These are phyloP conservation scores for Adelphocoris suturalis DNA, from an alignment of 2,888 invertebrate genomes.

Conservation along the genomic window DNA sequence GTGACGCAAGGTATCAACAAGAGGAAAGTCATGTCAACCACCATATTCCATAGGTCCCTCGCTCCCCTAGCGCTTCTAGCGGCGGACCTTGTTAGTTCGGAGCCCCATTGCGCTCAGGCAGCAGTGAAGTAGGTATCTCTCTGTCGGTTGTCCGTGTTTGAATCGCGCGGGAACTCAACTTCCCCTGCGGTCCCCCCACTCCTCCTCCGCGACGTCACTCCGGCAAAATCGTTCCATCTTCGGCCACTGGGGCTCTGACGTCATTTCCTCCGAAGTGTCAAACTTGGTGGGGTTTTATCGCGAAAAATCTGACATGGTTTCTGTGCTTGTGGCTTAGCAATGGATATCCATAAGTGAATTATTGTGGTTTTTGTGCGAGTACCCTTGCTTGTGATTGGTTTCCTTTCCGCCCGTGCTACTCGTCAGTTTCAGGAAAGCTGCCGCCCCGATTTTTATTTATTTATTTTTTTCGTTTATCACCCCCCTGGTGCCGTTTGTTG, in stretches of 20 bases:
- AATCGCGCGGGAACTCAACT: constrained; percentile 28
- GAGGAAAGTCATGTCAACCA: no score
- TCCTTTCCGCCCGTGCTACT: background rate
- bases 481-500: constrained; percentile 45
- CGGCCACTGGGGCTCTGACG: constrained; percentile 73
- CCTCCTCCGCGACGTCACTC: constrained; percentile 28
- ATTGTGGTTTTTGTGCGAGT: constrained; percentile 24
- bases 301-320: constrained; percentile 73
- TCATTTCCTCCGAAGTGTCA: constrained; percentile 76
- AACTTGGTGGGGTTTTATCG: constrained; percentile 73
- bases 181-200: constrained; percentile 53
- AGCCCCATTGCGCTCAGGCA: no score
- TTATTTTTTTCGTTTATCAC: constrained; percentile 50
- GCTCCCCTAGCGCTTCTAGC: no score
- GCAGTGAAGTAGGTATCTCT: no score
- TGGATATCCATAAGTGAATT: constrained; percentile 69
- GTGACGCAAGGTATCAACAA: no score
- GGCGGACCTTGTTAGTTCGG: no score
- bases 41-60: no score
- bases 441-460: constrained; percentile 62
- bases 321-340: constrained; percentile 71
- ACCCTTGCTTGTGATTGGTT: background rate
- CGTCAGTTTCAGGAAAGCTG: background rate
- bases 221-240: constrained; percentile 68
- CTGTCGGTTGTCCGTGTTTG: no score